Base-by-base conservation (phyloP, 2,113 vertebrate species). In the Speoplatyrhinus poulsoni region DNA sequence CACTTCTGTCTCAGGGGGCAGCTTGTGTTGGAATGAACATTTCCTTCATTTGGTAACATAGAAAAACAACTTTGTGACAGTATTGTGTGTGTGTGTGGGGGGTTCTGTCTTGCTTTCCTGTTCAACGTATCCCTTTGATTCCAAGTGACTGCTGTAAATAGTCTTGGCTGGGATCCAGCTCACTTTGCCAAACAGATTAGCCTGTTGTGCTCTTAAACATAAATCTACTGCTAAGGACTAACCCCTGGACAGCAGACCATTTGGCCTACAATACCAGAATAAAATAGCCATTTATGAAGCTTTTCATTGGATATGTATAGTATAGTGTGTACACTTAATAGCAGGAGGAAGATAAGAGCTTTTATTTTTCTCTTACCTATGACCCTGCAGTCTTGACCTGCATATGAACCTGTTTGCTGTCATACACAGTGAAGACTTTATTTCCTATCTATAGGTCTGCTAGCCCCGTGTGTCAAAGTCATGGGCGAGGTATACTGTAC, bases 191-290 rank as follows among this genome's bases (percentile, higher is more conserved):
- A 84, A 78, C 73, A 77, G 79, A 87, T 86, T 85, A 85, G 81
- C 86, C 83, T 62, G 81, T 82, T 84, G 81, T 85, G 83, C 80
- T 83, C 77, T 87, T 85, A 67, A 73, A 77, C 85, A 89, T 89
- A 87, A 91, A 89, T 87, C 84, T 84, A 63, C 79, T 67, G 78
- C 76, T 90, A 84, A 90, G 86, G 83, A 83, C 79, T 79, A 81
- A 79, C 11, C 76, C 19, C 73, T 69, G 50, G 58, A 82, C 73
- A 79, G 72, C 61, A 67, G 68, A 81, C 77, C 65, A 57, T 71
- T 81, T 82, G 47, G 32, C 74, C 70, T 72, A 62, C 72, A 69
- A 64, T 47, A 75, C 64, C 55, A 82, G 70, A 76, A 81, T 78
- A 49, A 50, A 72, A 85, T 19, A 15, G 3, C 19, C 33, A 11